phyloP scores from a whole-genome alignment of 2,113 vertebrate species.

The Aix galericulata region DNA sequence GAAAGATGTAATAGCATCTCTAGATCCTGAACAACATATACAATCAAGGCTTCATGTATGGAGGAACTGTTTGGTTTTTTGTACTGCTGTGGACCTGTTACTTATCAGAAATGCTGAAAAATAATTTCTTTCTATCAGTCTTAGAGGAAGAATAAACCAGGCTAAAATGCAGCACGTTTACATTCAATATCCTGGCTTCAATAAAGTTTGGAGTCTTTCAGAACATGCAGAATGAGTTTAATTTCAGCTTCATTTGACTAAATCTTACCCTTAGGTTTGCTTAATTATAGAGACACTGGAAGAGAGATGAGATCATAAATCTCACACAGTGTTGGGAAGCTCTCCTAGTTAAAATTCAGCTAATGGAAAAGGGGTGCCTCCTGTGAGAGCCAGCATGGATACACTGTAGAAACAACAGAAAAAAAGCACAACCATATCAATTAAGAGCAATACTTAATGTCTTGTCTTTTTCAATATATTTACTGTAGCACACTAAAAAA shows the following conservation, averaged over 20 bases:
- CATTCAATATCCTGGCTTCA: background rate
- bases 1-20: slow-evolving; percentile 3
- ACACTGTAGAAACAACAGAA: background rate
- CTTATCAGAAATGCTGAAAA: background rate
- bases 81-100: background rate
- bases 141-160: slow-evolving; percentile 12
- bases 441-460: background rate
- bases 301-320: background rate
- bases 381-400: background rate
- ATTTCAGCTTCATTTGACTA: slow-evolving; percentile 55
- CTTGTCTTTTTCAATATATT: background rate
- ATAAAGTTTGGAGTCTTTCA: background rate
- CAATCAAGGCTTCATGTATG: background rate
- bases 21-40: slow-evolving; percentile 20
- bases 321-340: background rate
- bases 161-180: background rate
- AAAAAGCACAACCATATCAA: background rate
- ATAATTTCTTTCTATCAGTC: background rate
- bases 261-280: slow-evolving; percentile 42
- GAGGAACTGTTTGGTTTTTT: background rate
- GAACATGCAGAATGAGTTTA: slow-evolving; percentile 9
- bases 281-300: slow-evolving; percentile 54
- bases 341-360: background rate
- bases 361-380: background rate
- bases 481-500: background rate